phyloP scores from a whole-genome alignment of 2,113 vertebrate species.

The Abramis brama region DNA sequence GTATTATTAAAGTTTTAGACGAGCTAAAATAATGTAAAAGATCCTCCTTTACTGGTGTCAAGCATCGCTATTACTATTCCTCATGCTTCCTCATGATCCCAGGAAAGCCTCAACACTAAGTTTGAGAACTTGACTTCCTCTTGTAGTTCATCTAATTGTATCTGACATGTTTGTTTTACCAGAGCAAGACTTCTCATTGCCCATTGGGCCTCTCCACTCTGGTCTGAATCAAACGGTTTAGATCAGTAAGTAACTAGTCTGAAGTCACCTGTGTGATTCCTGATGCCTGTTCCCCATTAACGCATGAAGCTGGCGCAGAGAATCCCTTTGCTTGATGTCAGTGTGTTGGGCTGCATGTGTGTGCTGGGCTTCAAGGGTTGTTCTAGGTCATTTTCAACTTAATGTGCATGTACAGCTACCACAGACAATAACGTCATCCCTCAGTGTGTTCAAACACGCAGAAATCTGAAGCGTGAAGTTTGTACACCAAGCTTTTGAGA shows the following conservation, averaged over 20 bases:
- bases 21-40: no score
- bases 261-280: neutral
- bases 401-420: neutral
- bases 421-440: neutral
- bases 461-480: no score
- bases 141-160: constrained; percentile 23
- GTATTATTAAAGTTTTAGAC: no score
- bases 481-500: no score
- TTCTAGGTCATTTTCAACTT: neutral
- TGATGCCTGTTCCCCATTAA: constrained; percentile 17
- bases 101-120: no score
- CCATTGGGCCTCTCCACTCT: constrained; percentile 74
- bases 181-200: constrained; percentile 72
- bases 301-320: neutral
- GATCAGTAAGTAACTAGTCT: constrained; percentile 73
- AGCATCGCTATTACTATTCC: neutral
- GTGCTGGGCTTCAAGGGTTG: constrained; percentile 26
- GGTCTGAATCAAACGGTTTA: constrained; percentile 73
- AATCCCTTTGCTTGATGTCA: no score
- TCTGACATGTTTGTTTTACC: constrained; percentile 67
- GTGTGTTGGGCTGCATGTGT: constrained; percentile 30
- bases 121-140: neutral
- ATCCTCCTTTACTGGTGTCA: no score
- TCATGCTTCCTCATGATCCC: no score
- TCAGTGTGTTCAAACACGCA: neutral